Percentiles rank a stretch among this genome's conserved stretches.
Conservation (phyloP, 2,797 vertebrate species). For the Simalia tracyae region DNA sequence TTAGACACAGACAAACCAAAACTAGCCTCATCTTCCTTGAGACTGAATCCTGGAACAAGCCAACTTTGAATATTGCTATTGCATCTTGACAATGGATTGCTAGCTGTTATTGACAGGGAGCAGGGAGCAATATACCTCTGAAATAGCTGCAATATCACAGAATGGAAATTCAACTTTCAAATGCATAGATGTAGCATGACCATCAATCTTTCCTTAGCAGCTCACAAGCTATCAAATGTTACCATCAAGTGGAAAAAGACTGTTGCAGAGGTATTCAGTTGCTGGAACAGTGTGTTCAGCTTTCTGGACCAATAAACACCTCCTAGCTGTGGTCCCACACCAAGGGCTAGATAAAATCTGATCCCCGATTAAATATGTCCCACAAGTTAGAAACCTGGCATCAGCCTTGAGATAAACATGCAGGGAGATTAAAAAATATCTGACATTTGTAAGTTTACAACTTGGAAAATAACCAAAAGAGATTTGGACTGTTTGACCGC, state of each 20-base stretch:
- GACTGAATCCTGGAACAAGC: conserved; percentile 48
- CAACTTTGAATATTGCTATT: conserved; percentile 52
- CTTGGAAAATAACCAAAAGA: conserved; percentile 19
- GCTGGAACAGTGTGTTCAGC: conserved; percentile 61
- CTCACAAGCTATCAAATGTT: conserved; percentile 65
- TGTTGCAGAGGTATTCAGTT: conserved; percentile 62
- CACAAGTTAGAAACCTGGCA: conserved; percentile 22
- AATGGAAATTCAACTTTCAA: conserved; percentile 64
- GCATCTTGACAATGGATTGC: conserved; percentile 62
- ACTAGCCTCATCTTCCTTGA: conserved; percentile 52
- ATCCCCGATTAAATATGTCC: conserved; percentile 43
- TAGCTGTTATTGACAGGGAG: conserved; percentile 38
- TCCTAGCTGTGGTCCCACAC: conserved; percentile 44
- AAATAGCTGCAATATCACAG: conserved; percentile 47
- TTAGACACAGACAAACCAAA: not conserved
- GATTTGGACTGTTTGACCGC: conserved; percentile 1
- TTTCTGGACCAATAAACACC: conserved; percentile 65
- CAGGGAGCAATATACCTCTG: conserved; percentile 43
- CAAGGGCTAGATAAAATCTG: conserved; percentile 64
- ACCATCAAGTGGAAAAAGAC: conserved; percentile 66
- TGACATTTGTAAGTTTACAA: not conserved
- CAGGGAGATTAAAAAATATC: conserved; percentile 43
- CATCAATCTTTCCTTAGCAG: conserved; percentile 68
- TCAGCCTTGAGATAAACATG: conserved; percentile 34
- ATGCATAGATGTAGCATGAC: conserved; percentile 50